Evolutionary conservation across 2,888 invertebrate genomes (phyloP), one percentile per base, ranked within the genome.

Genomic region (Phragmatobia fuliginosa): DNA sequence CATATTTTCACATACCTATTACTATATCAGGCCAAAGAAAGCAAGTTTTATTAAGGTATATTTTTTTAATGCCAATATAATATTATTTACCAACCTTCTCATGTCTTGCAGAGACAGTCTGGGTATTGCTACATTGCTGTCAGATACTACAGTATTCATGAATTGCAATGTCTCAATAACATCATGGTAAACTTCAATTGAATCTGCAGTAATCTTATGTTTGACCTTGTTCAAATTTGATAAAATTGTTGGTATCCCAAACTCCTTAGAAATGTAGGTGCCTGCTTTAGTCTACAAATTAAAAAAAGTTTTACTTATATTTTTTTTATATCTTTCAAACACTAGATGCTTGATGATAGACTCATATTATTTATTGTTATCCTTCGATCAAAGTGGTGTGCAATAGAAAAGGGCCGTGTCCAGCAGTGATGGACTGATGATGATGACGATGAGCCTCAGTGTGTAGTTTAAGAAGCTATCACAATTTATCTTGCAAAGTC

Each of bases 201-300:
- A 94, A 79, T 93, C 87, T 28, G 87, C 80, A 56, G 92, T 87
- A 72, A 96, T 86, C 79, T 92, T 95, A 38, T 88, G 81, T 65
- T 89, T 91, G 7, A 95, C 85, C 81, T 91, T 88, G 62, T 90
- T 85, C 45, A 96, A 84, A 81, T 90, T 93, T 21, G 86, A 80
- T 67, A 94, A 78, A 21, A 96, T 86, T 21, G 85, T 86, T 49
- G 86, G 85, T 52, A 93, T 87, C 11, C 96, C 96, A 84, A 94
- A 88, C 81, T 96, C 96, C 81, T 88, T 94, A 21, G 92, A 91
- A 76, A 96, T 91, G 65, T 92, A 92, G 70, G 88, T 87, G 16
- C 96, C 96, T 76, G 93, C 89, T 85, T 96, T 92, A 58, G 95
- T 95, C 96, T 96, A 87, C 81, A 95, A 92, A 62, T 38, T 31